These are phyloP conservation scores for Anser brachyrhynchus DNA, from an alignment of 2,113 vertebrate species.

Conservation along the genomic window DNA sequence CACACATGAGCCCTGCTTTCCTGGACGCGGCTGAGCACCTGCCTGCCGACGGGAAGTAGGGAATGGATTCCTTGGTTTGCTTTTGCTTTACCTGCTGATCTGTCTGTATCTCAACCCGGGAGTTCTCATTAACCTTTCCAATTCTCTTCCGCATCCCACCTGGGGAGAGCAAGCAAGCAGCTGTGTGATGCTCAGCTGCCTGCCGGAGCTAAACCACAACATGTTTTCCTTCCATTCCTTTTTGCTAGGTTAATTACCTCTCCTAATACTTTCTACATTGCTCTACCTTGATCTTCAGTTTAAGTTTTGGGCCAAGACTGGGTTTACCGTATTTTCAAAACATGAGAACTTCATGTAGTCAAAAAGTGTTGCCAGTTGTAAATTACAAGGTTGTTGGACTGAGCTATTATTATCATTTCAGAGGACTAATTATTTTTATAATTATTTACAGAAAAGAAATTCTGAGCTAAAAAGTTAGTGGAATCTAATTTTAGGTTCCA, in stretches of 20 bases:
- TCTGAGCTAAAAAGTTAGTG: background rate
- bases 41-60: too few species aligned
- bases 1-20: too few species aligned
- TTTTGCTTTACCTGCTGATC: too few species aligned
- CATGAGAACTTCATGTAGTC: background rate
- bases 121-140: too few species aligned
- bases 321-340: background rate
- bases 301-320: background rate
- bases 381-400: background rate
- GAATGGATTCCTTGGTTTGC: too few species aligned
- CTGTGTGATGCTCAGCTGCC: too few species aligned
- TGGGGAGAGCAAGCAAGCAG: too few species aligned
- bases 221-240: too few species aligned
- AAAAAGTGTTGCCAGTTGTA: background rate
- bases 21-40: too few species aligned
- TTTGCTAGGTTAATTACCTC: background rate
- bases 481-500: background rate
- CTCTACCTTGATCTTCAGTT: background rate
- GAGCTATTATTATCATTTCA: background rate
- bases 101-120: too few species aligned
- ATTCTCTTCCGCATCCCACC: too few species aligned
- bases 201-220: too few species aligned
- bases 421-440: background rate
- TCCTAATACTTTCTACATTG: background rate
- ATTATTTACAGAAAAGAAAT: background rate